Base-by-base conservation (phyloP, 2,888 invertebrate genomes). In the Seira ritae region DNA sequence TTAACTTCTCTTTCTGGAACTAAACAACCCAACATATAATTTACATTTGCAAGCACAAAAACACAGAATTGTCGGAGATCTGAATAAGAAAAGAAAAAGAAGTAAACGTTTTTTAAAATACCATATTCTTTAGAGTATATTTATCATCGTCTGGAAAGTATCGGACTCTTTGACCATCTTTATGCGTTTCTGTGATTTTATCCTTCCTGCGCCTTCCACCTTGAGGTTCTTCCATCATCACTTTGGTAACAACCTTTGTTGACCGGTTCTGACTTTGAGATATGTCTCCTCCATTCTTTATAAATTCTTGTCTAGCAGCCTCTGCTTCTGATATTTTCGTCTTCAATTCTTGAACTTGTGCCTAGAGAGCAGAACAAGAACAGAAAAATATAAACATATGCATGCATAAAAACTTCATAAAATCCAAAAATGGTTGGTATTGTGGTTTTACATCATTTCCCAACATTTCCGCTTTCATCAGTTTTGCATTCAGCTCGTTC, bases 391-490 rank as follows among this genome's bases (percentile, higher is more conserved):
- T 12, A 15, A 55, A n/a, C 8, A 24, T 77, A 42, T 70, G 37
- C n/a, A 69, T 23, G n/a, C n/a, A n/a, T n/a, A n/a, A n/a, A n/a
- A n/a, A n/a, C n/a, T n/a, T n/a, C n/a, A n/a, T n/a, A n/a, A n/a
- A n/a, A n/a, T n/a, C n/a, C n/a, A n/a, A n/a, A n/a, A n/a, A n/a
- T n/a, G n/a, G n/a, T n/a, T n/a, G n/a, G n/a, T n/a, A n/a, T n/a
- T n/a, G n/a, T n/a, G n/a, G n/a, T n/a, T 72, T 75, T 81, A 87
- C 93, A 89, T 90, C 91, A 90, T 98, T 94, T 19, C 97, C 98
- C 93, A 97, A 93, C 89, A 99, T 94, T 93, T 99, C 98, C 15
- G 98, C 98, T 92, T 97, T 97, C 0, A 99, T 92, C 85, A 98
- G 93, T 91, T 95, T 97, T 0, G 98, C 97, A 60, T 95, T 97